Evolutionary conservation across 1,140 invertebrate species (phyloP).

Genomic region (Dendrolimus kikuchii): DNA sequence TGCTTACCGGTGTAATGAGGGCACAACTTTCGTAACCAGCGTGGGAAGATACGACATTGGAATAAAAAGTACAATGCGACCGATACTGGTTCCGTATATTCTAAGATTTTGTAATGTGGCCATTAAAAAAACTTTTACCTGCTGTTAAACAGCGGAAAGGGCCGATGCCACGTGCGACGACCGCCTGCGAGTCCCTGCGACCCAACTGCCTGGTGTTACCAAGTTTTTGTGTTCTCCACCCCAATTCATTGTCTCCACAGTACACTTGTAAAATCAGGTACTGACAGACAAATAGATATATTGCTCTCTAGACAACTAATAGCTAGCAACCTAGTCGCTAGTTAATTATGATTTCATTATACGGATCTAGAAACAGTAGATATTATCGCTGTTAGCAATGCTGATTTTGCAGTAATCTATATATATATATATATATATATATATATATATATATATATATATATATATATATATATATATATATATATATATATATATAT

Average conservation of each 20-base stretch:
- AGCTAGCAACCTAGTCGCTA: background rate
- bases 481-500: too few species aligned
- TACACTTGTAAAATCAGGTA: constrained; percentile 12
- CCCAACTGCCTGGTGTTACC: constrained; percentile 5
- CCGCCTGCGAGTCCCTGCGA: constrained; percentile 35
- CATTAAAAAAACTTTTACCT: constrained; percentile 59
- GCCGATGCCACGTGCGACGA: constrained; percentile 57
- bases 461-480: too few species aligned
- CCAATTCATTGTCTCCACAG: constrained; percentile 16
- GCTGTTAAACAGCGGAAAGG: constrained; percentile 57
- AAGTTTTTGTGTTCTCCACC: constrained; percentile 18
- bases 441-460: too few species aligned
- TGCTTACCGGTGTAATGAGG: too few species aligned
- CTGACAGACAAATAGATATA: constrained; percentile 5
- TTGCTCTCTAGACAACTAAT: constrained; percentile 3
- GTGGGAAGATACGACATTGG: background rate
- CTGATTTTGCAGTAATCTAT: too few species aligned
- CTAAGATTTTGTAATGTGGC: constrained; percentile 39
- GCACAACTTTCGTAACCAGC: too few species aligned
- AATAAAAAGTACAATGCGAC: background rate
- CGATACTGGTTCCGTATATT: constrained; percentile 40
- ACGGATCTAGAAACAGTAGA: background rate
- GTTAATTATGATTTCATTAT: background rate
- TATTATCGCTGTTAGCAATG: too few species aligned
- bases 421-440: too few species aligned